Conservation (phyloP, 2,113 vertebrate species). For the Hucho hucho region DNA sequence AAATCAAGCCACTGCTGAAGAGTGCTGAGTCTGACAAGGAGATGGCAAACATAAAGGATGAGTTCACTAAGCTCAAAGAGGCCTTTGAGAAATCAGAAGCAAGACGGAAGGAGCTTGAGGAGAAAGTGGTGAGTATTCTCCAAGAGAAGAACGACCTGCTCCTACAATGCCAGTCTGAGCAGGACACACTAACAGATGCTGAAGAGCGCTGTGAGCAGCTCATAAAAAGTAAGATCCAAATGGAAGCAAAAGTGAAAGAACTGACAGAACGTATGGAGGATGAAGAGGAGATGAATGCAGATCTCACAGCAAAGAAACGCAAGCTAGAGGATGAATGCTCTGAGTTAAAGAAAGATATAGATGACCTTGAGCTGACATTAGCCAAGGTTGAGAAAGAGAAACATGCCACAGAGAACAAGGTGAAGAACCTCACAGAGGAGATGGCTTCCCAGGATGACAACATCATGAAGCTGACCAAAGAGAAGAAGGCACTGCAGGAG, state of each 20-base stretch:
- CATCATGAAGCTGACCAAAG: constrained; percentile 88
- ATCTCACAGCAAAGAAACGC: constrained; percentile 89
- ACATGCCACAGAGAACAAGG: constrained; percentile 77
- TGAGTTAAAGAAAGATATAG: constrained; percentile 77
- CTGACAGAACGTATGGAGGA: constrained; percentile 85
- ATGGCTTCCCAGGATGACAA: constrained; percentile 92
- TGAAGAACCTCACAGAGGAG: constrained; percentile 93
- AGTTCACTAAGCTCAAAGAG: constrained; percentile 74
- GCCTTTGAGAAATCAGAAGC: constrained; percentile 82
- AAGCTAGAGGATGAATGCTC: constrained; percentile 86
- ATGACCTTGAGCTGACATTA: constrained; percentile 74
- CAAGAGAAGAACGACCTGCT: constrained; percentile 92
- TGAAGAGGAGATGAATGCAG: constrained; percentile 88
- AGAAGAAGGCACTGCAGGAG: constrained; percentile 92
- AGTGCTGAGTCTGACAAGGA: constrained; percentile 89
- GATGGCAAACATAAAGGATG: constrained; percentile 79
- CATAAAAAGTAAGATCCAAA: constrained; percentile 92
- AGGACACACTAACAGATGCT: constrained; percentile 86
- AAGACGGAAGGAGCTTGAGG: constrained; percentile 90
- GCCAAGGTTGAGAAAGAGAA: constrained; percentile 78
- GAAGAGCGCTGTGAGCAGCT: constrained; percentile 92
- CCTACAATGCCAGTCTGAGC: constrained; percentile 89
- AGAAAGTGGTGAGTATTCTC: constrained; percentile 89
- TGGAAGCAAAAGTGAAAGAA: constrained; percentile 91
- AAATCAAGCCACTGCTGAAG: constrained; percentile 91